Evolutionary conservation across 2,888 invertebrate species (phyloP), one percentile per base, ranked within the genome.

Genomic region (Blastobasis adustella): DNA sequence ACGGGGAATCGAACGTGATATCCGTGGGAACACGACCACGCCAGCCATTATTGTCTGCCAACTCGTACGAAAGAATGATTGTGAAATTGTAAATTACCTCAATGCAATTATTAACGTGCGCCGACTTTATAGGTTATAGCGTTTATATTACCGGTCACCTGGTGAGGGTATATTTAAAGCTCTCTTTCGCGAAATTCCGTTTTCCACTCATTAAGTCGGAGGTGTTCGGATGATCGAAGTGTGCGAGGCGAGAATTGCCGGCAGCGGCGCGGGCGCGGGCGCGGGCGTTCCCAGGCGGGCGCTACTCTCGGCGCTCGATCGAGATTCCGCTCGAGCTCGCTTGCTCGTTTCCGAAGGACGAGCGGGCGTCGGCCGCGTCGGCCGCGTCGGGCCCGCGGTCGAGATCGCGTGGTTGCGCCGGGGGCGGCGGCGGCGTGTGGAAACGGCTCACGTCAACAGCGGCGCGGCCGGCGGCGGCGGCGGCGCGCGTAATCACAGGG

Each of bases 401-500:
- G 73, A 70, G 69, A 65, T 67, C 61, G 62, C 69, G 58, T 67
- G 70, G 72, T 67, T 67, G 67, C 57, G 63, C 46, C 54, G 48
- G n/a, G 38, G 65, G 65, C 67, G 66, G 58, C 60, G 47, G 62
- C 63, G 65, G 64, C 61, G 76, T 72, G 80, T 76, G 77, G 79
- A 79, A 76, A 77, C 80, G 69, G 71, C 67, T 71, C 81, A 77
- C 86, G 90, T 90, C 90, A 90, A 80, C 89, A 84, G 82, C 83
- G 85, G 83, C 76, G 79, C 71, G 76, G 76, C 79, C 80, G 78
- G 83, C 79, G 77, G 85, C 88, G 78, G 73, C 77, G 87, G 87
- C 82, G 80, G 80, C 73, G 72, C 73, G 72, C 75, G 74, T 90
- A 90, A 90, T 90, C 88, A 90, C 90, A 90, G 90, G 86, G 82